Conservation (phyloP, 1,140 invertebrate genomes). For the Euura lappo region DNA sequence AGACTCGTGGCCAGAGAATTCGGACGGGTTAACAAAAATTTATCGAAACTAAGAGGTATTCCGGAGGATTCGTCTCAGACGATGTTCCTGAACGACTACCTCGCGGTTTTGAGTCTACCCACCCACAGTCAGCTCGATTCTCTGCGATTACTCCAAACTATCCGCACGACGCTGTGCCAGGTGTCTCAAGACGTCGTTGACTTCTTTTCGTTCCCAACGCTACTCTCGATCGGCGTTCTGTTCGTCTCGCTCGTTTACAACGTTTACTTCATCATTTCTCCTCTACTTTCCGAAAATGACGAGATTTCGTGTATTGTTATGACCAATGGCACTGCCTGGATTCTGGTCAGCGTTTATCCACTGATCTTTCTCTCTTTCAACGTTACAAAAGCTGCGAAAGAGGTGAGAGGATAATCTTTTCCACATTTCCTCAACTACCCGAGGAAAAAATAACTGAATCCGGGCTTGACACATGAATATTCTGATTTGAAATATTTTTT, state of each 20-base stretch:
- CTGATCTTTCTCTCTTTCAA: not conserved
- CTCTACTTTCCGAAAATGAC: not conserved
- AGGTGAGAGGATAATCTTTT: not conserved
- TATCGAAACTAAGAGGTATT: not conserved
- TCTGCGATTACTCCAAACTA: not conserved
- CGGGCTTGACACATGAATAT: no score
- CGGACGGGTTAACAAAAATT: not conserved
- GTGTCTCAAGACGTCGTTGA: not conserved
- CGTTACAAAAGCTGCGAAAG: not conserved
- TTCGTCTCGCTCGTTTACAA: not conserved
- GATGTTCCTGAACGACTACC: not conserved
- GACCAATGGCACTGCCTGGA: not conserved
- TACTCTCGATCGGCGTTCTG: not conserved
- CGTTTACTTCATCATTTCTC: not conserved
- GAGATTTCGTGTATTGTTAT: not conserved
- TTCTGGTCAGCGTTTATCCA: not conserved
- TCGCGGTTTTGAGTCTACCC: not conserved
- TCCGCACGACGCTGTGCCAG: not conserved
- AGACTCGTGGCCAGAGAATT: not conserved
- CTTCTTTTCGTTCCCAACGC: not conserved
- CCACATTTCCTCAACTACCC: no score
- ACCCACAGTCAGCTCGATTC: not conserved
- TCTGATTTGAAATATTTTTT: no score
- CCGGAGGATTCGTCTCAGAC: not conserved
- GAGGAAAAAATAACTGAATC: no score